Conservation (phyloP, 2,888 invertebrate species). For the Crocallis elinguaria region DNA sequence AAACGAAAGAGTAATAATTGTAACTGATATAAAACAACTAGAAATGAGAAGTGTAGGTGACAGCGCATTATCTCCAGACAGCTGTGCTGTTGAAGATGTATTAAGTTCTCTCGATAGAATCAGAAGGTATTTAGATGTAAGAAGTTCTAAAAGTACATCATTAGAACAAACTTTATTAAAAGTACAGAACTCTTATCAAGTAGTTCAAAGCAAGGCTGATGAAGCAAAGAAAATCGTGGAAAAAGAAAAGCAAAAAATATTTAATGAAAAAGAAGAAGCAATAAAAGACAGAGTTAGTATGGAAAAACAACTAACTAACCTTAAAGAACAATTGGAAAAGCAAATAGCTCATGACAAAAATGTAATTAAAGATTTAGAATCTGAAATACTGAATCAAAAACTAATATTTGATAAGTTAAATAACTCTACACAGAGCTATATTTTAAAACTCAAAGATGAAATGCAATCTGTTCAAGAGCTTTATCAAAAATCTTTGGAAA, state of each 20-base stretch:
- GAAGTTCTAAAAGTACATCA: slow-evolving; percentile 50
- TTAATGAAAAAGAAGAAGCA: slow-evolving; percentile 71
- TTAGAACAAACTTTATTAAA: slow-evolving; percentile 65
- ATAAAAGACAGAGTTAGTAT: slow-evolving; percentile 57
- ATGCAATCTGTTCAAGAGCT: slow-evolving; percentile 53
- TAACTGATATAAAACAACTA: slow-evolving; percentile 64
- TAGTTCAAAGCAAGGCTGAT: slow-evolving; percentile 71
- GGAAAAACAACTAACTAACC: slow-evolving; percentile 56
- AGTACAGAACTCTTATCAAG: slow-evolving; percentile 69
- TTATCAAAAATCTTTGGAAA: slow-evolving; percentile 54
- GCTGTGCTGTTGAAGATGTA: slow-evolving; percentile 58
- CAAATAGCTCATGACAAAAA: slow-evolving; percentile 55
- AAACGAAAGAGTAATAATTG: slow-evolving; percentile 63
- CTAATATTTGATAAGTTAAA: slow-evolving; percentile 65
- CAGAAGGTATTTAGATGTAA: slow-evolving; percentile 53
- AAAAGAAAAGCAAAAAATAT: slow-evolving; percentile 72
- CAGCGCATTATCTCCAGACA: slow-evolving; percentile 54
- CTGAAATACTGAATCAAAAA: slow-evolving; percentile 66
- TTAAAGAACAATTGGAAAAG: slow-evolving; percentile 59
- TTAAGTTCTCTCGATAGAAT: slow-evolving; percentile 63
- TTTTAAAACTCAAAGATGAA: slow-evolving; percentile 64
- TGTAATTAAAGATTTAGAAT: slow-evolving; percentile 65
- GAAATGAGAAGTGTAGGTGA: slow-evolving; percentile 67
- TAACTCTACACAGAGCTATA: slow-evolving; percentile 56
- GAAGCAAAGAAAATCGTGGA: slow-evolving; percentile 72